Conservation (phyloP, 2,113 vertebrate species). For the Electrona antarctica region DNA sequence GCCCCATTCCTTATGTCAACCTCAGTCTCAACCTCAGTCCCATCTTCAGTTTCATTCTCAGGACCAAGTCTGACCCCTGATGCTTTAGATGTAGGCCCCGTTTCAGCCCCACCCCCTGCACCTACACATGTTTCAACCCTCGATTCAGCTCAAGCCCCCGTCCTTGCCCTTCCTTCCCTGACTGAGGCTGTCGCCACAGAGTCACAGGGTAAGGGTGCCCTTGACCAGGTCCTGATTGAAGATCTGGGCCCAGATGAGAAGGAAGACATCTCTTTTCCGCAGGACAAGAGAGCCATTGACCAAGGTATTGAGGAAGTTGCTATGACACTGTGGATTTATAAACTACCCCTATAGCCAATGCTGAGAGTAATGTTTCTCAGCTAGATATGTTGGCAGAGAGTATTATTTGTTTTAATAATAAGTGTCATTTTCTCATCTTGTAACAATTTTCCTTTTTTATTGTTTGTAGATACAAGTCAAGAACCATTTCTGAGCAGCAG, state of each 20-base stretch:
- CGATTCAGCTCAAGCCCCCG: conserved; percentile 2
- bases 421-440: not conserved
- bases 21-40: too few species aligned
- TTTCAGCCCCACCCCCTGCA: conserved; percentile 1
- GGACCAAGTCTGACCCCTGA: too few species aligned
- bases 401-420: too few species aligned
- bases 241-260: conserved; percentile 77
- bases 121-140: not conserved
- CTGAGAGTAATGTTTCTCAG: not conserved
- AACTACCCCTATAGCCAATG: not conserved
- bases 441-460: too few species aligned
- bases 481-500: conserved; percentile 5
- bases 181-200: conserved; percentile 41
- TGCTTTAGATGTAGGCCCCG: not conserved
- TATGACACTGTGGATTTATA: conserved; percentile 5
- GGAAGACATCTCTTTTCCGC: conserved; percentile 46
- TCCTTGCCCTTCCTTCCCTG: conserved; percentile 13
- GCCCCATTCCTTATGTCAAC: too few species aligned
- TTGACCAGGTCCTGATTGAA: conserved; percentile 67
- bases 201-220: conserved; percentile 27
- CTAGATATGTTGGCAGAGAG: too few species aligned
- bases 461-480: conserved; percentile 58
- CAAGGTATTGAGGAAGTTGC: conserved; percentile 48
- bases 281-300: conserved; percentile 39
- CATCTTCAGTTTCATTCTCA: too few species aligned